Evolutionary conservation across 1,140 invertebrate genomes (phyloP).

Genomic region (Apis florea): DNA sequence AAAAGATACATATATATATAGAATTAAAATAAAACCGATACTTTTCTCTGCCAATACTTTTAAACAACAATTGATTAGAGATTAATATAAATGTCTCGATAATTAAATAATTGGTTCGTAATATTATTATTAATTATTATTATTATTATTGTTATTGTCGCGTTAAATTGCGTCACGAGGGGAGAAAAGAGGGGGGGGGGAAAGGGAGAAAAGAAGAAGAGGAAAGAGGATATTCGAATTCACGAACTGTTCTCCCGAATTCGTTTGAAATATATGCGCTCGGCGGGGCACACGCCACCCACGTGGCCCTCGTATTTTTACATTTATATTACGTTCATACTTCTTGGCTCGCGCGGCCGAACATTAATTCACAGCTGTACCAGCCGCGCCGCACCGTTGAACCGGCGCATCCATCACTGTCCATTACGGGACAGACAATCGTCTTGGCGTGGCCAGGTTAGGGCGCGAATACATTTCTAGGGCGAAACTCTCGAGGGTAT

Average conservation of each 20-base stretch:
- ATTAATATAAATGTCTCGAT: too few species aligned
- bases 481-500: too few species aligned
- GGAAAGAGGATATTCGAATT: background rate
- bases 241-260: background rate
- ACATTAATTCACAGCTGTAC: slow-evolving; percentile 29
- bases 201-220: too few species aligned
- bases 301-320: slow-evolving; percentile 7
- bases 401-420: slow-evolving; percentile 39
- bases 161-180: background rate
- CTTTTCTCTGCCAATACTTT: too few species aligned
- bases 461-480: background rate
- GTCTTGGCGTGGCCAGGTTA: background rate
- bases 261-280: slow-evolving; percentile 11
- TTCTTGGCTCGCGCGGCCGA: background rate
- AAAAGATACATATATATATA: too few species aligned
- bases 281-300: background rate
- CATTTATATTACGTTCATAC: slow-evolving; percentile 31
- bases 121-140: too few species aligned
- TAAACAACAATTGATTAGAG: too few species aligned
- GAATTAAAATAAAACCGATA: too few species aligned
- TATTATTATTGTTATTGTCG: too few species aligned
- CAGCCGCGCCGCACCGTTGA: slow-evolving; percentile 9
- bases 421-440: slow-evolving; percentile 17
- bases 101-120: too few species aligned
- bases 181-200: too few species aligned